Evolutionary conservation across 2,797 vertebrate species (phyloP).

Genomic region (Urocyon cinereoargenteus): DNA sequence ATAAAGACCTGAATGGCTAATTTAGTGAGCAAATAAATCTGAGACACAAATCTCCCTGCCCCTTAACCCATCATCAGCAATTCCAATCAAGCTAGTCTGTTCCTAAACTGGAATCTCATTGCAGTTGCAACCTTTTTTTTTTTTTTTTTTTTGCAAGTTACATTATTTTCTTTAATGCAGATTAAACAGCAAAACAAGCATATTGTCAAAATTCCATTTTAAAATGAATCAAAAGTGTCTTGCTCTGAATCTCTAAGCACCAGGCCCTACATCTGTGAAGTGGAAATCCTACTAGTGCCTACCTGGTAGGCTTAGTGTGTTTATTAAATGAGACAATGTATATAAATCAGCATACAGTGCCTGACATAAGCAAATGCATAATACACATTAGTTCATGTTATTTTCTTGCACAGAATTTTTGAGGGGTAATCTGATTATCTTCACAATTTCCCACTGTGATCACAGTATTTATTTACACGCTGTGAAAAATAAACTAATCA

Average conservation of each 20-base stretch:
- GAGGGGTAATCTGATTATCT: not conserved
- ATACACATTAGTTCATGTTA: not conserved
- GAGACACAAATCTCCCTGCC: constrained; percentile 13
- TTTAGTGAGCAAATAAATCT: constrained; percentile 66
- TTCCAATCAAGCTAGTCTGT: constrained; percentile 1
- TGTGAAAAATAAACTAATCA: constrained; percentile 42
- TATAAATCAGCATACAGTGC: not conserved
- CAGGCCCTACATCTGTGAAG: not conserved
- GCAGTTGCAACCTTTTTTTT: not conserved
- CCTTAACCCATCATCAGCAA: constrained; percentile 17
- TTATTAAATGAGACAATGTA: not conserved
- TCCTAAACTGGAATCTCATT: not conserved
- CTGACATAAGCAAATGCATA: not conserved
- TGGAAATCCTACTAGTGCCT: not conserved
- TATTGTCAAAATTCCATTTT: constrained; percentile 50
- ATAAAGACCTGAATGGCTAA: constrained; percentile 64
- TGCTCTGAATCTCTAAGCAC: not conserved
- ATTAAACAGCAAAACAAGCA: not conserved
- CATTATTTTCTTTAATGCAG: constrained; percentile 33
- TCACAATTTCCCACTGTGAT: not conserved
- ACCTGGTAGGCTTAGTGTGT: not conserved
- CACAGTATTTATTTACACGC: not conserved
- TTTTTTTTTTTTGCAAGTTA: not conserved
- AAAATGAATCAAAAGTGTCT: not conserved
- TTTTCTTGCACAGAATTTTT: constrained; percentile 20